Percentiles rank a stretch among this genome's conserved stretches.
Evolutionary conservation across 2,113 vertebrate genomes (phyloP).

Genomic region (Odocoileus virginianus): DNA sequence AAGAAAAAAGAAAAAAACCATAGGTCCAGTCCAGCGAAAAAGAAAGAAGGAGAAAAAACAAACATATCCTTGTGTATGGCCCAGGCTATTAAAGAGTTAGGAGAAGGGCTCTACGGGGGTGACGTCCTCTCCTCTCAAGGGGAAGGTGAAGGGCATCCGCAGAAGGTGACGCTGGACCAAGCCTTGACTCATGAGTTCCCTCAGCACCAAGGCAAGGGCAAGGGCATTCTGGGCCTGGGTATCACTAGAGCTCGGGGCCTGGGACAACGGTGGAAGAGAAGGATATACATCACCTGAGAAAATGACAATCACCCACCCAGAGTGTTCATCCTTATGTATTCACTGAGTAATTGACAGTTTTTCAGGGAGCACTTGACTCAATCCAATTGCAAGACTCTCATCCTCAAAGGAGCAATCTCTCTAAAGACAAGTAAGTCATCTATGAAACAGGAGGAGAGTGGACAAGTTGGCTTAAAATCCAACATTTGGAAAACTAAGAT

Average conservation of each 20-base stretch:
- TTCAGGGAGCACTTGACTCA: not conserved
- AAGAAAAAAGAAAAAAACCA: not conserved
- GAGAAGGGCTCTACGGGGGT: not conserved
- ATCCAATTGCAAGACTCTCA: not conserved
- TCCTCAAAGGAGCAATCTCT: not conserved
- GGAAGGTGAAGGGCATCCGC: not conserved
- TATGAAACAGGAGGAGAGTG: not conserved
- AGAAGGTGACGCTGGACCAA: not conserved
- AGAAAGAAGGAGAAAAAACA: not conserved
- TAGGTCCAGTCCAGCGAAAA: not conserved
- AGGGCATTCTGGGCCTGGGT: too few species aligned
- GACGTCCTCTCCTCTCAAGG: not conserved
- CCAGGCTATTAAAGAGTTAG: not conserved
- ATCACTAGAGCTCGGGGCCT: accelerated
- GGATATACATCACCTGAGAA: not conserved
- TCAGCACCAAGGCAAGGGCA: not conserved
- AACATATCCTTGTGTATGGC: not conserved
- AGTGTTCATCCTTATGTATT: not conserved
- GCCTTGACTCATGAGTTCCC: not conserved
- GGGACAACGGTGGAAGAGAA: not conserved
- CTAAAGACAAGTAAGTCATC: not conserved
- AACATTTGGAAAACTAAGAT: not conserved
- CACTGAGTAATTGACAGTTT: not conserved
- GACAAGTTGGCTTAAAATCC: not conserved
- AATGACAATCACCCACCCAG: not conserved